phyloP scores from a whole-genome alignment of 2,113 vertebrate genomes.

The Cisticola juncidis region DNA sequence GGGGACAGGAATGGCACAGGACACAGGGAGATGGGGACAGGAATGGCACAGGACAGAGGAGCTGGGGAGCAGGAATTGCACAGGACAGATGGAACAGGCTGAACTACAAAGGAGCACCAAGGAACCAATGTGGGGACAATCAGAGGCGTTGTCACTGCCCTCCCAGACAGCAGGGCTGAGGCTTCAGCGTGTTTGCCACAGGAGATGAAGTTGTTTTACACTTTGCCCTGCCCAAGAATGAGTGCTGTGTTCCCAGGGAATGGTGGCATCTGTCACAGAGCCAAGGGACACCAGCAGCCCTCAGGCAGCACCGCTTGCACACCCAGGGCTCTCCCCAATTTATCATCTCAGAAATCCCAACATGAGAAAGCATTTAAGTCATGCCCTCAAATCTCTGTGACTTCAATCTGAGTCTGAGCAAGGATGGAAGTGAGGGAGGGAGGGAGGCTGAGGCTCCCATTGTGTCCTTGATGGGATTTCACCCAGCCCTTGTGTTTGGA shows the following conservation, averaged over 20 bases:
- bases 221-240: neutral
- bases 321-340: neutral
- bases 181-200: fast-evolving
- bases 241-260: neutral
- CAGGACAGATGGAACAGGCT: neutral
- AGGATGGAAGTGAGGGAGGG: neutral
- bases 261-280: neutral
- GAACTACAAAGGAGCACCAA: neutral
- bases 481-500: neutral
- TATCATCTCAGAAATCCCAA: fast-evolving
- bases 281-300: neutral
- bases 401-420: neutral
- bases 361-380: neutral
- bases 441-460: neutral
- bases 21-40: neutral
- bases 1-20: neutral
- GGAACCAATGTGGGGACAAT: fast-evolving
- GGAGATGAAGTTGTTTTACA: neutral
- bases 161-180: neutral
- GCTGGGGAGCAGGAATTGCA: neutral
- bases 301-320: neutral
- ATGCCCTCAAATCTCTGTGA: neutral
- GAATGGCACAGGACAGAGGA: neutral
- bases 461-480: neutral
- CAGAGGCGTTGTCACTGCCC: neutral